Evolutionary conservation across 1,140 invertebrate genomes (phyloP).

Genomic region (Oreohelix idahoensis): DNA sequence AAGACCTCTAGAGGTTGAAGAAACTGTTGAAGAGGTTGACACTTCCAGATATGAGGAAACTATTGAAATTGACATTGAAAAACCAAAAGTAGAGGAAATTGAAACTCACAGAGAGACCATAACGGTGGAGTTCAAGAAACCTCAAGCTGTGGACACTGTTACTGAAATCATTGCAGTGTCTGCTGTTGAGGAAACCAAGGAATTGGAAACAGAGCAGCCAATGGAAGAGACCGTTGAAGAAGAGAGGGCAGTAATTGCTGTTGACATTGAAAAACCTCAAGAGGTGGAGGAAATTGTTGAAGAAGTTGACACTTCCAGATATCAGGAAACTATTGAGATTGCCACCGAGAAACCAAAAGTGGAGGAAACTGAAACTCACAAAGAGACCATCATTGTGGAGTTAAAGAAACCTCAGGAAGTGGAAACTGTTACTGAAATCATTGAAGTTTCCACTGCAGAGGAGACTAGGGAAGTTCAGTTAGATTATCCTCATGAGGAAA

Average conservation of each 20-base stretch:
- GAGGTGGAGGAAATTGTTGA: slow-evolving; percentile 21
- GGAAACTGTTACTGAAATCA: slow-evolving; percentile 37
- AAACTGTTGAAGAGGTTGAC: slow-evolving; percentile 21
- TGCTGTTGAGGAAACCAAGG: neutral
- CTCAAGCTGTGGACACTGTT: slow-evolving; percentile 42
- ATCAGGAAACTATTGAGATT: slow-evolving; percentile 15
- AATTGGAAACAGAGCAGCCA: slow-evolving; percentile 31
- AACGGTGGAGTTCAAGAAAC: slow-evolving; percentile 43
- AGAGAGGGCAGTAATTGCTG: slow-evolving; percentile 23
- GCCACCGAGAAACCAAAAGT: slow-evolving; percentile 4
- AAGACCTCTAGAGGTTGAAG: slow-evolving; percentile 42
- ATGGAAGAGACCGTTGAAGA: slow-evolving; percentile 39
- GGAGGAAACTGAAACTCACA: slow-evolving; percentile 20
- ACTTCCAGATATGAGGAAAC: slow-evolving; percentile 34
- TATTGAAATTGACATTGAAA: slow-evolving; percentile 8
- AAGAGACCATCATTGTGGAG: slow-evolving; percentile 22
- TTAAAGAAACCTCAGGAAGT: slow-evolving; percentile 30
- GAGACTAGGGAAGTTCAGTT: slow-evolving; percentile 31
- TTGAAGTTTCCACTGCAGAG: slow-evolving; percentile 36
- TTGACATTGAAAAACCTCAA: slow-evolving; percentile 25
- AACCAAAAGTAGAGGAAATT: slow-evolving; percentile 43
- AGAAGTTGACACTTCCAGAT: slow-evolving; percentile 24
- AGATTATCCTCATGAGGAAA: slow-evolving; percentile 39
- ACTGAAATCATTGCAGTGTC: slow-evolving; percentile 28
- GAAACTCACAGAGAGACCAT: slow-evolving; percentile 46